Evolutionary conservation across 1,140 invertebrate species (phyloP).

Genomic region (Neodiprion lecontei): DNA sequence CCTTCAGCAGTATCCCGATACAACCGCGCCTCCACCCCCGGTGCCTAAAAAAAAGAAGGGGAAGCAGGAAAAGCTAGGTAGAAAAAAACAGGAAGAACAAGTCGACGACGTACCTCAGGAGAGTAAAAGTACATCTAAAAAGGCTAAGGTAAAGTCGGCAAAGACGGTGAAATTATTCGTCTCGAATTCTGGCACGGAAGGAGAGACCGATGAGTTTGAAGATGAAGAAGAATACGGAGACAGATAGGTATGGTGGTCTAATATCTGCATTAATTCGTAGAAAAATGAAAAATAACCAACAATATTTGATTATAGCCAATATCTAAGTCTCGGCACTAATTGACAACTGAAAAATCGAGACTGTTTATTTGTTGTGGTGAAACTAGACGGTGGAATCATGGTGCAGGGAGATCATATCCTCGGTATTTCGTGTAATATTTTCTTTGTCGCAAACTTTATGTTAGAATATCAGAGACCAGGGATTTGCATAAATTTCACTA

Average conservation of each 20-base stretch:
- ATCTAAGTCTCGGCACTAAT: too few relatives aligned
- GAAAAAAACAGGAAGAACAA: constrained; percentile 28
- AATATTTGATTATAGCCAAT: too few relatives aligned
- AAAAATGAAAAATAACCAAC: too few relatives aligned
- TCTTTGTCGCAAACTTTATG: too few relatives aligned
- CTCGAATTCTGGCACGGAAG: constrained; percentile 8
- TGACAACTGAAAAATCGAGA: too few relatives aligned
- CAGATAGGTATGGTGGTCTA: constrained; percentile 8
- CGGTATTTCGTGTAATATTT: too few relatives aligned
- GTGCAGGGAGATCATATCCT: too few relatives aligned
- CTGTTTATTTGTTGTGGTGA: too few relatives aligned
- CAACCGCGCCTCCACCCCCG: constrained; percentile 31
- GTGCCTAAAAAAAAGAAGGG: constrained; percentile 35
- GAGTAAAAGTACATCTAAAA: constrained; percentile 9
- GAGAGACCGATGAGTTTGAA: constrained; percentile 20
- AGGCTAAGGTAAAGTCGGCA: constrained; percentile 21
- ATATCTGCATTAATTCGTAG: too few relatives aligned
- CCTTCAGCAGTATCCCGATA: constrained; percentile 53
- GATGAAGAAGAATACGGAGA: constrained; percentile 1
- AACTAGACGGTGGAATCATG: too few relatives aligned
- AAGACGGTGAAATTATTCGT: constrained; percentile 4
- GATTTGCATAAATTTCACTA: too few relatives aligned
- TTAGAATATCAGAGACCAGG: too few relatives aligned
- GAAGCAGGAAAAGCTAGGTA: constrained; percentile 33
- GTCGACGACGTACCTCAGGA: constrained; percentile 18